A percentile compares a stretch with the other conserved stretches of the same genome.
phyloP scores from a whole-genome alignment of 2,797 vertebrate genomes.

The Fundulus diaphanus region DNA sequence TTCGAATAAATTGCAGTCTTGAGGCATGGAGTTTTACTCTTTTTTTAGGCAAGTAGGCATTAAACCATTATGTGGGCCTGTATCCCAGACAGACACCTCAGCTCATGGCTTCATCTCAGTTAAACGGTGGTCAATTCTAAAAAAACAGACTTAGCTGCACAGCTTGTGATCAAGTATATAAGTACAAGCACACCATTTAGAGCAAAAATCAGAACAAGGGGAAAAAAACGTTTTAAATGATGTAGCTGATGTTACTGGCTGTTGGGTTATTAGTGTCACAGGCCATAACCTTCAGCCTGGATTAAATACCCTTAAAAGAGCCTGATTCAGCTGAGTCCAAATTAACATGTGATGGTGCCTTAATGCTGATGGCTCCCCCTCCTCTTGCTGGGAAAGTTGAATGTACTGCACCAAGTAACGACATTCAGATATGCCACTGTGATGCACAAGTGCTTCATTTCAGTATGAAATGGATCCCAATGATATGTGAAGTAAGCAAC shows the following conservation, averaged over 20 bases:
- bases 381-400: constrained; percentile 43
- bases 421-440: constrained; percentile 32
- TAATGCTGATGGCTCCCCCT: constrained; percentile 46
- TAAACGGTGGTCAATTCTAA: constrained; percentile 3
- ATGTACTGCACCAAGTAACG: constrained; percentile 44
- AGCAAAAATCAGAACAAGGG: constrained; percentile 17
- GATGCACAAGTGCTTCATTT: neutral
- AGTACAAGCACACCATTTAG: neutral
- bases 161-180: neutral
- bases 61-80: neutral
- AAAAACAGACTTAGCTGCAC: too few relatives aligned
- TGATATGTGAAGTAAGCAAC: constrained; percentile 30
- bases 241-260: constrained; percentile 64
- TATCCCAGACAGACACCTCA: constrained; percentile 6
- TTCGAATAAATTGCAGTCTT: constrained; percentile 35
- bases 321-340: constrained; percentile 67
- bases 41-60: neutral
- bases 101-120: constrained; percentile 29
- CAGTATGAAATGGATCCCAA: constrained; percentile 16
- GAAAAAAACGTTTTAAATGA: constrained; percentile 11
- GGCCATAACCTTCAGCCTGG: constrained; percentile 72
- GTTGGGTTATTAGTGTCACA: constrained; percentile 74
- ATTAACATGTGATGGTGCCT: constrained; percentile 71
- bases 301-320: constrained; percentile 67
- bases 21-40: constrained; percentile 24